phyloP scores from a whole-genome alignment of 2,888 invertebrate species.

The Tryphoninae sp. region DNA sequence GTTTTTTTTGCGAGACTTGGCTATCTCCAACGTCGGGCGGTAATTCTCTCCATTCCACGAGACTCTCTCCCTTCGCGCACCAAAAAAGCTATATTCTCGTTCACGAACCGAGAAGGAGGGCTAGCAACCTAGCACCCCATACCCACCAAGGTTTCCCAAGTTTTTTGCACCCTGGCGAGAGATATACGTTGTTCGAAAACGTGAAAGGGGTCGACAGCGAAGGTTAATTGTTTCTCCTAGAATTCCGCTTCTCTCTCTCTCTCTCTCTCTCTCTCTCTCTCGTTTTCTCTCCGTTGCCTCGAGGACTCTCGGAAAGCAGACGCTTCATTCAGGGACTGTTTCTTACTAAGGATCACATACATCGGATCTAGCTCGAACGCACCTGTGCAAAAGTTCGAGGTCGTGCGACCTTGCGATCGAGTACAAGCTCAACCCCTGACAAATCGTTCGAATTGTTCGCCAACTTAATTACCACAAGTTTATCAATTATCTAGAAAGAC shows the following conservation, averaged over 20 bases:
- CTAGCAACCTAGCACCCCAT: background rate
- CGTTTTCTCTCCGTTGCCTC: background rate
- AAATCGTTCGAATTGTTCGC: constrained; percentile 51
- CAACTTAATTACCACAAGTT: constrained; percentile 62
- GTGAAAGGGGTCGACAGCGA: constrained; percentile 59
- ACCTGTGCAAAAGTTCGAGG: constrained; percentile 16
- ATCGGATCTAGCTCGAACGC: background rate
- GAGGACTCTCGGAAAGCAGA: background rate
- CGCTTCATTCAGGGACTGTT: constrained; percentile 31
- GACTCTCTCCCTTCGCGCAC: background rate
- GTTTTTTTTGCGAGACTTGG: background rate
- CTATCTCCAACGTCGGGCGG: constrained; percentile 48
- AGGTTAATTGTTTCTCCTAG: constrained; percentile 65
- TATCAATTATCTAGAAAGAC: constrained; percentile 53
- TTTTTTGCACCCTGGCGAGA: constrained; percentile 33
- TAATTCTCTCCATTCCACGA: constrained; percentile 28
- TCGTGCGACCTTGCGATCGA: constrained; percentile 38
- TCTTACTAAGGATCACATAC: constrained; percentile 25
- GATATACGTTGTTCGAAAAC: constrained; percentile 61
- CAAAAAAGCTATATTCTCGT: background rate
- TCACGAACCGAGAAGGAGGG: constrained; percentile 1
- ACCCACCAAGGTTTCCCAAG: constrained; percentile 58
- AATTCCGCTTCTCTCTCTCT: background rate
- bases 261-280: constrained; percentile 1
- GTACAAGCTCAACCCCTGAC: background rate